Evolutionary conservation across 2,888 invertebrate genomes (phyloP).

Genomic region (Plebejus argus): DNA sequence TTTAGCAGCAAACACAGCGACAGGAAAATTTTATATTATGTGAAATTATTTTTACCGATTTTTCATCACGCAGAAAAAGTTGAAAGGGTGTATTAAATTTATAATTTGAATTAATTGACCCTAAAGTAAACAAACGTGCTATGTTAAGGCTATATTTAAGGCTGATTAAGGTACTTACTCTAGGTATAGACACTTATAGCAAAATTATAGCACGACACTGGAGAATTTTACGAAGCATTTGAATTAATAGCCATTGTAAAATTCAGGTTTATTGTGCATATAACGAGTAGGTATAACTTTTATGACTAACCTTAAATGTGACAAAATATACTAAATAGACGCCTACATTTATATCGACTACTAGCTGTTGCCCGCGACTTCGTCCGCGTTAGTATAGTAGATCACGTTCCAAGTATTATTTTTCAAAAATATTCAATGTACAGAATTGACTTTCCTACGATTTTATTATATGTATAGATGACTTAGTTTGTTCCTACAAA

Average conservation of each 20-base stretch:
- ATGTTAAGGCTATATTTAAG: not conserved
- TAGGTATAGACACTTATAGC: not conserved
- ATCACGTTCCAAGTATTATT: no score
- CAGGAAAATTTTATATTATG: no score
- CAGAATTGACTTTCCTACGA: no score
- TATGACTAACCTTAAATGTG: not conserved
- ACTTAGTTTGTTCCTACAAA: no score
- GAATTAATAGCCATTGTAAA: not conserved
- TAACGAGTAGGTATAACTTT: not conserved
- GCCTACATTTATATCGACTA: not conserved
- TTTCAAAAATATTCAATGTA: no score
- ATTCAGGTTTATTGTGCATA: not conserved
- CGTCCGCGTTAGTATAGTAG: no score
- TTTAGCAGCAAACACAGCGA: no score
- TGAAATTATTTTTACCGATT: not conserved
- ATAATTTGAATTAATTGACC: not conserved
- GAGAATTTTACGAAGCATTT: slow-evolving; percentile 14
- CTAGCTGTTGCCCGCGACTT: no score
- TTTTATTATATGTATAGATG: no score
- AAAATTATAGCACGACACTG: slow-evolving; percentile 6
- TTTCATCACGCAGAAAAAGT: not conserved
- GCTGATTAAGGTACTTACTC: not conserved
- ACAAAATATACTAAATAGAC: not conserved
- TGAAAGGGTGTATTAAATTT: not conserved
- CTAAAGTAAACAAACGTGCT: not conserved